Evolutionary conservation across 2,797 vertebrate genomes (phyloP), one percentile per base, ranked within the genome.

Genomic region (Malacoctenus gilli): DNA sequence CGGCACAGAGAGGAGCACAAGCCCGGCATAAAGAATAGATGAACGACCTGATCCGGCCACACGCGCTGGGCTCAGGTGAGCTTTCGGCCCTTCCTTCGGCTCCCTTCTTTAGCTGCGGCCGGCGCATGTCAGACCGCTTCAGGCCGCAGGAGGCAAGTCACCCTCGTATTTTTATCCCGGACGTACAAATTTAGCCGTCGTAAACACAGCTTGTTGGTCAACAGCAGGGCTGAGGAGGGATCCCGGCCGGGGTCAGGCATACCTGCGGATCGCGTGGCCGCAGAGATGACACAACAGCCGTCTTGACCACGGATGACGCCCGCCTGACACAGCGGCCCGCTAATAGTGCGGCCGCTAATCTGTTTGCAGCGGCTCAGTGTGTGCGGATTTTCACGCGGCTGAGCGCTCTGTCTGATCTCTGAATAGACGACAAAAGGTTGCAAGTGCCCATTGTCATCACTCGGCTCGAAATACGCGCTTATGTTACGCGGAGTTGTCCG

Each of bases 311-410:
- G 37, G 65, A 68, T 83, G 78, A 77, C 59, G 58, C 50, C 60
- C 20, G 56, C 34, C 66, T 76, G 80, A 88, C 82, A 86, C 84
- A 84, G 53, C 4, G 73, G 18, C 68, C 76, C 82, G 73, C 80
- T 89, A 84, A 89, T 78, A 74, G 67, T 40, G 57, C 5, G 44
- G 59, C 56, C 12, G 71, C 32, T 89, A 77, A 89, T 85, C 66
- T 89, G 88, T 90, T 89, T 89, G 85, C 83, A 84, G 62, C 70
- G n/a, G 68, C 68, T 84, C 71, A 63, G 20, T 81, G 81, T 80
- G 53, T 62, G 71, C 47, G 71, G 60, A 49, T 54, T 71, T 70
- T 79, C 64, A 71, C 58, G n/a, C n/a, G 12, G 60, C 36, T 11
- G n/a, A 38, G 28, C 44, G 67, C 75, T 62, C 75, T 71, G 42